Conservation (phyloP, 2,888 invertebrate genomes). For the Teleiodes luculella region DNA sequence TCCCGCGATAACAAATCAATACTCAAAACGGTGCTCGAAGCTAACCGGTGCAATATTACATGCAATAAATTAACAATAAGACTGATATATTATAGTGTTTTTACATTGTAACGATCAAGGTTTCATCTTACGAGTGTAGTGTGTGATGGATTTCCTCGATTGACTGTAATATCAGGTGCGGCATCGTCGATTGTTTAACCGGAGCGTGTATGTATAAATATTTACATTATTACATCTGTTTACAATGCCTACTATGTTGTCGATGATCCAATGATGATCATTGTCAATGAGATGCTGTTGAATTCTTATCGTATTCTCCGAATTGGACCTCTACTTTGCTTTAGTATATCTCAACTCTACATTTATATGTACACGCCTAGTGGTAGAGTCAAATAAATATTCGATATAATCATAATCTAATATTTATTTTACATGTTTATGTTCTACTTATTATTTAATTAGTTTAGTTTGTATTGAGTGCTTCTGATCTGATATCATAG, state of each 20-base stretch:
- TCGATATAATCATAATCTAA: too few species aligned
- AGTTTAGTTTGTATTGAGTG: neutral
- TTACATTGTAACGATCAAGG: conserved; percentile 37
- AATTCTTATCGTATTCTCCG: neutral
- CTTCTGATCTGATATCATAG: neutral
- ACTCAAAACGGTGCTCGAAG: conserved; percentile 53
- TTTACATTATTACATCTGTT: conserved; percentile 29
- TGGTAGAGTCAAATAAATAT: too few species aligned
- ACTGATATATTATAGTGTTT: conserved; percentile 35
- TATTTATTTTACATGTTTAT: neutral
- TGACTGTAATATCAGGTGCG: conserved; percentile 50
- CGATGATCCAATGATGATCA: conserved; percentile 4
- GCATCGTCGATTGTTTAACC: conserved; percentile 46
- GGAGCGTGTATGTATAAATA: conserved; percentile 45
- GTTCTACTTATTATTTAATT: neutral
- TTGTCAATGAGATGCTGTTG: neutral
- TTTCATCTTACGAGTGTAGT: conserved; percentile 51
- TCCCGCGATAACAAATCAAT: conserved; percentile 52
- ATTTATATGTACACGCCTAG: neutral
- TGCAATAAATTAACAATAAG: conserved; percentile 46
- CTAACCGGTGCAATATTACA: conserved; percentile 61
- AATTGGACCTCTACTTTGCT: neutral
- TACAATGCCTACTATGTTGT: neutral
- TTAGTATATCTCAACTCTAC: neutral
- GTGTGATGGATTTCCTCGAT: conserved; percentile 65